Evolutionary conservation across 2,888 invertebrate species (phyloP), one percentile per base, ranked within the genome.

Genomic region (Pandemis heparana): DNA sequence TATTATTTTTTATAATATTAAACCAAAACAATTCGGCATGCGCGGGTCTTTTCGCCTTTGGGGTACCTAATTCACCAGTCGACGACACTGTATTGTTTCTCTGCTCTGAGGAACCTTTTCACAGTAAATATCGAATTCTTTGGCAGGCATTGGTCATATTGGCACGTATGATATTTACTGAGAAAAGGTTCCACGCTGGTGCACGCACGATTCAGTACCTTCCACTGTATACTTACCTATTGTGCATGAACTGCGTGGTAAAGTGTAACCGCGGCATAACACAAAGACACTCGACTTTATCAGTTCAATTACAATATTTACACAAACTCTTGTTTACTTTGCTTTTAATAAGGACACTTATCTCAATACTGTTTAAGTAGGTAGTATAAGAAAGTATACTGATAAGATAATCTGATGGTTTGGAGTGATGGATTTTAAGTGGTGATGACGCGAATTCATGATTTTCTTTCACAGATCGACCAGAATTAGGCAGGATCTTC

Each of bases 331-430:
- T 74, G 23, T 70, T 70, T 74, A 65, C 74, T 16, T 64, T 61
- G 69, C 56, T 60, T 64, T 74, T 74, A 68, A 73, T 73, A 73
- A 63, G 71, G 71, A 43, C 59, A 61, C 69, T 74, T 74, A 74
- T 69, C 65, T 69, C 61, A 74, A 74, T 69, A 60, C 60, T 41
- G 51, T 64, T 65, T 53, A 65, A 65, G 69, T 59, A 65, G 65
- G 69, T 59, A 65, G 46, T 70, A 51, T 69, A 48, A 51, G 38
- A 41, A 63, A 63, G 59, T 56, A n/a, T 12, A 53, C 14, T 38
- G 74, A 74, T 74, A 74, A 74, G 65, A 74, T 73, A 68, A 41
- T 61, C 23, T 16, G 41, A 18, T 48, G n/a, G 60, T 71, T 48
- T n/a, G n/a, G n/a, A n/a, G n/a, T 16, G 41, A 18, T 48, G n/a